Evolutionary conservation across 64 coral and sea anemone genomes (phyloP).

Genomic region (Montipora sp.): DNA sequence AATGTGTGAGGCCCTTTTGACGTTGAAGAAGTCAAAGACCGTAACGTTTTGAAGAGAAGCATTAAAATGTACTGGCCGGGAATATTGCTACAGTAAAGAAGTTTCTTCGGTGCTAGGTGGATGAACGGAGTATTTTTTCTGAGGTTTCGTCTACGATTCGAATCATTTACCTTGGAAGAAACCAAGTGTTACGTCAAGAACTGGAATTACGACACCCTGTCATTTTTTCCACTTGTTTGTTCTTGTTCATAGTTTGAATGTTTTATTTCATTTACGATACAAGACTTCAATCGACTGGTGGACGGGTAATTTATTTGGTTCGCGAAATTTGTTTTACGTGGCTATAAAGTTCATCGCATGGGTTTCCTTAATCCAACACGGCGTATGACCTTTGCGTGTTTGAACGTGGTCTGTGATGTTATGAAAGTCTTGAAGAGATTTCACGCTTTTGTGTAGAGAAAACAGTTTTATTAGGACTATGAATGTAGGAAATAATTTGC

Average conservation of each 20-base stretch:
- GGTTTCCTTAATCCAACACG: too few relatives aligned
- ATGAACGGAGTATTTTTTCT: too few relatives aligned
- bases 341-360: neutral
- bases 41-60: neutral
- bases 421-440: neutral
- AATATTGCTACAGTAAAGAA: neutral
- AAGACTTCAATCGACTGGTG: conserved; percentile 13
- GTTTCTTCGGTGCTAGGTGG: too few relatives aligned
- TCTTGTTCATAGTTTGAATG: neutral
- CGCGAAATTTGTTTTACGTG: neutral
- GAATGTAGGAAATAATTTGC: too few relatives aligned
- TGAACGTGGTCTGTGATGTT: neutral
- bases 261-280: conserved; percentile 8
- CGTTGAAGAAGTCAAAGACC: neutral
- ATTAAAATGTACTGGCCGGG: neutral
- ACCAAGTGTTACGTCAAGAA: neutral
- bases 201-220: neutral
- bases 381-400: neutral
- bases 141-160: neutral
- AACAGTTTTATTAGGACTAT: neutral
- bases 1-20: neutral
- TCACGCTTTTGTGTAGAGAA: neutral
- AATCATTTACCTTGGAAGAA: neutral
- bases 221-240: neutral
- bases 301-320: neutral